A percentile compares a stretch with the other conserved stretches of the same genome.
Evolutionary conservation across 2,797 vertebrate species (phyloP).

Genomic region (Sebastiscus albofasciatus): DNA sequence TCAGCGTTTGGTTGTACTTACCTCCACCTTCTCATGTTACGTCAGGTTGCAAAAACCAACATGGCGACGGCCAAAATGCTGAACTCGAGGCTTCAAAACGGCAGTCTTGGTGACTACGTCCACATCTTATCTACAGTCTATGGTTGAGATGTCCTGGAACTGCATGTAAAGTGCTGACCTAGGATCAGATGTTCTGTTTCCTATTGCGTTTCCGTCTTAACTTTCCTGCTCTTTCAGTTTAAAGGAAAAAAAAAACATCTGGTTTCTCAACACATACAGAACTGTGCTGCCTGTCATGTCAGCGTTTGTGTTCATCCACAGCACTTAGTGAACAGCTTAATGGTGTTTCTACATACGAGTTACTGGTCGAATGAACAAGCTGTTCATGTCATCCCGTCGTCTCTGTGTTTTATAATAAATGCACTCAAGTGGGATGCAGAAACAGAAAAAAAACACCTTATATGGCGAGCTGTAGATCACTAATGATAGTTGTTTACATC

Average conservation of each 20-base stretch:
- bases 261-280: not conserved
- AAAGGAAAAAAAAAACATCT: not conserved
- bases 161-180: not conserved
- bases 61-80: too few relatives aligned
- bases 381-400: not conserved
- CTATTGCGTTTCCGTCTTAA: not conserved
- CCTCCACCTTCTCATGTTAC: too few relatives aligned
- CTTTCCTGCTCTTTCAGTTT: not conserved
- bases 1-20: too few relatives aligned
- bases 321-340: not conserved
- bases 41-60: accelerated
- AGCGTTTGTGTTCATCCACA: not conserved
- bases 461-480: not conserved
- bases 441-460: not conserved
- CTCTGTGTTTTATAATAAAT: conserved; percentile 5
- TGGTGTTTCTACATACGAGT: not conserved
- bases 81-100: too few relatives aligned
- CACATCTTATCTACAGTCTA: not conserved
- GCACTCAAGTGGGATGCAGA: not conserved
- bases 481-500: conserved; percentile 9
- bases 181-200: conserved; percentile 19
- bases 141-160: not conserved
- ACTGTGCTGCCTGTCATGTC: not conserved
- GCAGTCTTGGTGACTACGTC: too few relatives aligned
- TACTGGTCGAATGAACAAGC: conserved; percentile 12